Percentiles rank a stretch among this genome's conserved stretches.
These are phyloP conservation scores for Narcine bancroftii DNA, from an alignment of 2,113 vertebrate species.

Conservation along the genomic window DNA sequence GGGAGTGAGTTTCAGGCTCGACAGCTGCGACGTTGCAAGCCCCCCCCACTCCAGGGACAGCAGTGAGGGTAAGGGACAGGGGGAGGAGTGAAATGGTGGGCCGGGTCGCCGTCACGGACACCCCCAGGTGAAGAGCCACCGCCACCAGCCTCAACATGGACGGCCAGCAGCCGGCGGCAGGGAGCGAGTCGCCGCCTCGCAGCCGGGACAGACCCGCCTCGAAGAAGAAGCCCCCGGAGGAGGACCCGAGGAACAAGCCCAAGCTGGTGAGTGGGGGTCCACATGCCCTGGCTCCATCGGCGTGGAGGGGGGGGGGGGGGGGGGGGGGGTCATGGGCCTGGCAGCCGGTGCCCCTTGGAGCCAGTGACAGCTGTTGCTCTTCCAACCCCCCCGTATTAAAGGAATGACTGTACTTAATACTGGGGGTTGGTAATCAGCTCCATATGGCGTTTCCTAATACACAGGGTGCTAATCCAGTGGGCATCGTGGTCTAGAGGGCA, in stretches of 20 bases:
- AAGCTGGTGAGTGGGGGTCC: slow-evolving; percentile 28
- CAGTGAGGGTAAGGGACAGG: neutral
- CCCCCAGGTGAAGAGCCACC: neutral
- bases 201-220: neutral
- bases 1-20: neutral
- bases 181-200: slow-evolving; percentile 22
- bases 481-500: too few relatives aligned
- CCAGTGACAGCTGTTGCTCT: neutral
- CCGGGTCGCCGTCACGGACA: neutral
- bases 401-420: neutral
- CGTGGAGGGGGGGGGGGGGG: too few relatives aligned
- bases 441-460: neutral
- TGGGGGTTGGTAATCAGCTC: neutral
- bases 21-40: neutral
- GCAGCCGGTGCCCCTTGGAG: too few relatives aligned
- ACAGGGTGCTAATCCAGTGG: neutral
- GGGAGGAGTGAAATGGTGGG: neutral
- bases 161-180: slow-evolving; percentile 4
- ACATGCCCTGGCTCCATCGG: too few relatives aligned
- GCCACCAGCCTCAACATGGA: neutral
- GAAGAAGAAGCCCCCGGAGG: slow-evolving; percentile 14
- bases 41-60: neutral
- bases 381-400: neutral
- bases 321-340: too few relatives aligned
- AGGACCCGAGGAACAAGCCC: slow-evolving; percentile 13